Evolutionary conservation across 1,140 invertebrate genomes (phyloP).

Genomic region (Harlomillsia oculata): DNA sequence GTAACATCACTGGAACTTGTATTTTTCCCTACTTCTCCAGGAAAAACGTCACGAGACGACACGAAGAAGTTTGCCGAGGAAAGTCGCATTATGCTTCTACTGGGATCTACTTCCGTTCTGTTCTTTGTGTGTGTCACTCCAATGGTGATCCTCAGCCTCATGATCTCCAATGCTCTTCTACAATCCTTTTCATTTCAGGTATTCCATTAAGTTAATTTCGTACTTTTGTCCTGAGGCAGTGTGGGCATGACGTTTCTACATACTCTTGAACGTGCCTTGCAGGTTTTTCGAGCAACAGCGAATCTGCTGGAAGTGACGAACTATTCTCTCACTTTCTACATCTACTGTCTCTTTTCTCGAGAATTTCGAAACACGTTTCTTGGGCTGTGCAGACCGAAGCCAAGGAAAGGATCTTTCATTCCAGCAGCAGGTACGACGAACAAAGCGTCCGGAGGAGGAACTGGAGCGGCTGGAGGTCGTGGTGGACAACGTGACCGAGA

Average conservation of each 20-base stretch:
- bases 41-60: constrained; percentile 51
- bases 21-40: constrained; percentile 11
- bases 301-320: constrained; percentile 64
- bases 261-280: constrained; percentile 34
- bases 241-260: background rate
- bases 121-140: constrained; percentile 66
- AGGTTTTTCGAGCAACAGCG: constrained; percentile 61
- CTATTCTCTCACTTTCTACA: constrained; percentile 68
- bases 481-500: constrained; percentile 6
- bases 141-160: constrained; percentile 62
- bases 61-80: constrained; percentile 60
- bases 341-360: constrained; percentile 65
- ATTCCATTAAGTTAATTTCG: no score
- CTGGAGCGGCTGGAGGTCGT: no score
- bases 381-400: constrained; percentile 34
- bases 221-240: no score
- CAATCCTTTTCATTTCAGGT: constrained; percentile 54
- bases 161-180: constrained; percentile 53
- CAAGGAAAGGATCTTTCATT: constrained; percentile 2
- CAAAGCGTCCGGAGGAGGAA: constrained; percentile 10
- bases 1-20: background rate
- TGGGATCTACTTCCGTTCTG: constrained; percentile 60
- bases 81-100: constrained; percentile 54
- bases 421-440: background rate
- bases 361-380: constrained; percentile 62